Conservation (phyloP, 1,140 invertebrate species). For the Orchestia grillus region DNA sequence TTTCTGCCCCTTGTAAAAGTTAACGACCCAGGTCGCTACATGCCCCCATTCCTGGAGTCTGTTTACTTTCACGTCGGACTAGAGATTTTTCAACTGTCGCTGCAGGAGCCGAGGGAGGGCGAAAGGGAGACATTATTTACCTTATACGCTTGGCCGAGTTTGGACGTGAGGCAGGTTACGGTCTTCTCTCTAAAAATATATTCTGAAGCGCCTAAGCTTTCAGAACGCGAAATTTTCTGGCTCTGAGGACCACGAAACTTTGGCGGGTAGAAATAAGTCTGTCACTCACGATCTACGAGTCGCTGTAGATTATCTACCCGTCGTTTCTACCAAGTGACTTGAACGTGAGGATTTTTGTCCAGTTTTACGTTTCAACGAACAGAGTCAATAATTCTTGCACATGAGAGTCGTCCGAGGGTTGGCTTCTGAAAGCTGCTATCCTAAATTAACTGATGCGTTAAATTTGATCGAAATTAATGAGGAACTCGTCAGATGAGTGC, state of each 20-base stretch:
- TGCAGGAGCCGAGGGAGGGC: not conserved
- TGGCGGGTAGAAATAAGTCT: not conserved
- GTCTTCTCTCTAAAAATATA: not conserved
- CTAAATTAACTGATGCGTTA: not conserved
- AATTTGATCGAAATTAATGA: not conserved
- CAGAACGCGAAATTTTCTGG: not conserved
- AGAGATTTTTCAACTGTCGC: not conserved
- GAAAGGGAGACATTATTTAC: not conserved
- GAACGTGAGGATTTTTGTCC: not conserved
- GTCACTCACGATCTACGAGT: not conserved
- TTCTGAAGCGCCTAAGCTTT: not conserved
- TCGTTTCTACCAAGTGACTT: not conserved
- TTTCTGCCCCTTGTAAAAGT: not conserved
- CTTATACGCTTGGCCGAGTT: conserved; percentile 6
- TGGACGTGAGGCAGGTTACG: not conserved
- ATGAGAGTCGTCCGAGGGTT: not conserved
- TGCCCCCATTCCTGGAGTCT: not conserved
- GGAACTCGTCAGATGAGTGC: not conserved
- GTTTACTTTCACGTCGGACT: not conserved
- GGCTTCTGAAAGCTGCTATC: not conserved
- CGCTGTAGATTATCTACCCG: not conserved
- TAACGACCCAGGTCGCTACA: not conserved
- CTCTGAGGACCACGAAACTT: not conserved
- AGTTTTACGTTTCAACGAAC: not conserved
- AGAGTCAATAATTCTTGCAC: not conserved